Evolutionary conservation across 2,797 vertebrate species (phyloP).

Genomic region (Sebastes minor): DNA sequence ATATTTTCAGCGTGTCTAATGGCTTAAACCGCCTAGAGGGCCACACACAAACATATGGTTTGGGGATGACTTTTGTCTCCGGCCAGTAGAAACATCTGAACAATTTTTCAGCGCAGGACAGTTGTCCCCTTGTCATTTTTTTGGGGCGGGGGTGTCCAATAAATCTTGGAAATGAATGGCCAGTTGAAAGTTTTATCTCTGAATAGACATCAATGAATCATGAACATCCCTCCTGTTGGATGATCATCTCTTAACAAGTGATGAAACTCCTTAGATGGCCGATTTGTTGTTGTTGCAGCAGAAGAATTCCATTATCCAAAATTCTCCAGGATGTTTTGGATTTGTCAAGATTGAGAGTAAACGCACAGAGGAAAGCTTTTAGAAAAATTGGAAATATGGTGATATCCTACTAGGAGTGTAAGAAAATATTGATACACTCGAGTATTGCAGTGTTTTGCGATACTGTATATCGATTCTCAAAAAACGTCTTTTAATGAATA

Average conservation of each 20-base stretch:
- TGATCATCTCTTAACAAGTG: background rate
- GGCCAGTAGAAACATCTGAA: constrained; percentile 35
- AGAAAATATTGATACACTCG: no score
- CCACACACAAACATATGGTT: constrained; percentile 32
- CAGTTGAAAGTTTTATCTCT: background rate
- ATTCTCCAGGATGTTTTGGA: no score
- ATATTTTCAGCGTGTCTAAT: constrained; percentile 42
- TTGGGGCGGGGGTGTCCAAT: background rate
- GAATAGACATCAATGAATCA: background rate
- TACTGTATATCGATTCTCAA: no score
- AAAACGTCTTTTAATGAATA: background rate
- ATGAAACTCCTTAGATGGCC: background rate
- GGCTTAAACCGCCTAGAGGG: constrained; percentile 21
- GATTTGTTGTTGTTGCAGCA: background rate
- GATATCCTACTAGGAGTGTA: background rate
- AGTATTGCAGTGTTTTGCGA: no score
- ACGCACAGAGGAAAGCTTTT: no score
- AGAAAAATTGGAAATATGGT: background rate
- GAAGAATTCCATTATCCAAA: background rate
- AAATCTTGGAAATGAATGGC: constrained; percentile 10
- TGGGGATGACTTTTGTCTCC: constrained; percentile 25
- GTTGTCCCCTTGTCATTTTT: constrained; percentile 18
- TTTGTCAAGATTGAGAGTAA: no score
- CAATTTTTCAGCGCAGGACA: constrained; percentile 20
- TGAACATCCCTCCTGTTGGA: background rate